Evolutionary conservation across 2,888 invertebrate species (phyloP), one percentile per base, ranked within the genome.

Genomic region (Yponomeuta cagnagella): DNA sequence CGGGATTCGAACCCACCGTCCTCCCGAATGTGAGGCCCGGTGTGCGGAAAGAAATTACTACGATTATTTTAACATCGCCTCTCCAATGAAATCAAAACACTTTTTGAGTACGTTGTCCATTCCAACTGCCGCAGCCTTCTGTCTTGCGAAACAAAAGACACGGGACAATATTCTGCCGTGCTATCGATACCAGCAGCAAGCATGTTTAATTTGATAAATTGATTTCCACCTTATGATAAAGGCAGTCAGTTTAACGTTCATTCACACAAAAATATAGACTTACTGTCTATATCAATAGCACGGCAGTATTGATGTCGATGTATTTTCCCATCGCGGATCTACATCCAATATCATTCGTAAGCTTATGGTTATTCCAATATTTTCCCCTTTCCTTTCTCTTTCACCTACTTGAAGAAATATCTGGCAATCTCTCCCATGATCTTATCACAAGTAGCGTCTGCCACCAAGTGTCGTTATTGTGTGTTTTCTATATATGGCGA

Each of bases 401-500:
- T 15, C 52, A 58, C 52, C 52, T 58, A 58, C 52, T 58, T 12
- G 52, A 15, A 58, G 52, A 15, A 58, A 58, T 58, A 15, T 15
- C 52, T 15, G 52, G 52, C 52, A 58, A 58, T 58, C 5, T 15
- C 15, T 58, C 52, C 52, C 52, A 58, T 58, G 52, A 58, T 15
- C 52, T 58, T 58, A 58, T 58, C 12, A 58, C 52, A 58, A 58
- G 52, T 58, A 58, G 52, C 52, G 52, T 58, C 52, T 58, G 52
- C 52, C 52, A 58, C 52, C 52, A 58, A 58, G 52, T 58, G 52
- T 58, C 52, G 15, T 58, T 58, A 58, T 58, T 58, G 52, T 58
- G 3, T 58, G 52, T 58, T 58, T 58, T 15, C 52, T 58, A 58
- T 58, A 58, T 58, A 9, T 58, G 52, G 52, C 15, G 15, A 8